Evolutionary conservation across 2,113 vertebrate genomes (phyloP), one percentile per base, ranked within the genome.

Genomic region (Penelope pileata): DNA sequence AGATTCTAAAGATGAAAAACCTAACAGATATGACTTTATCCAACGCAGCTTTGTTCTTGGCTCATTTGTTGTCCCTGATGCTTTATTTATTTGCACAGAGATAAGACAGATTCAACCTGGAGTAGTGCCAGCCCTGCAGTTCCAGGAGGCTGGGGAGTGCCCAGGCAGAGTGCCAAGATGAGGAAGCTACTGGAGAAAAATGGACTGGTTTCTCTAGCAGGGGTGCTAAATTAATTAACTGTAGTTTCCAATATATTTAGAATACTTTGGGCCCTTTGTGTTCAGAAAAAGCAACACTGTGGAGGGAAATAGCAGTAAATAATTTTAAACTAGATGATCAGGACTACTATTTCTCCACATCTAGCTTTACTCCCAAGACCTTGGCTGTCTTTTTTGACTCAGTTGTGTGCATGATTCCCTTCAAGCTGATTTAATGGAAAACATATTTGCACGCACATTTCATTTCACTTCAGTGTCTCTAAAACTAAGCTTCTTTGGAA

Each of bases 371-470:
- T 83, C 24, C 56, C 23, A 70, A n/a, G 60, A 75, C 7, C 64
- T 75, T 70, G 53, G 22, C 30, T 81, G n/a, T 54, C 50, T n/a
- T 70, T 86, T 54, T 58, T 69, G 43, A n/a, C 47, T 43, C 27
- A 56, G 43, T 93, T 45, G 21, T 68, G 47, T 43, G 21, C 3
- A 1, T 36, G 51, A 74, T 40, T 94, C 90, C 34, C 63, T 88
- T 90, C 76, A 81, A 30, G 67, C 30, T 75, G 51, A 84, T 84
- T 78, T 90, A 92, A 67, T 22, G 75, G 60, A 83, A 93, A 81
- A 17, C 51, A n/a, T 62, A 42, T 88, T 94, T 93, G 62, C 30
- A 58, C 27, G 47, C 34, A 62, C 38, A 72, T 93, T 93, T 79
- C 0, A 4, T 86, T 90, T 78, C 47, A 59, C 21, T 88, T 83